These are phyloP conservation scores for Agriopis leucophaearia DNA, from an alignment of 2,888 invertebrate species.

Conservation along the genomic window DNA sequence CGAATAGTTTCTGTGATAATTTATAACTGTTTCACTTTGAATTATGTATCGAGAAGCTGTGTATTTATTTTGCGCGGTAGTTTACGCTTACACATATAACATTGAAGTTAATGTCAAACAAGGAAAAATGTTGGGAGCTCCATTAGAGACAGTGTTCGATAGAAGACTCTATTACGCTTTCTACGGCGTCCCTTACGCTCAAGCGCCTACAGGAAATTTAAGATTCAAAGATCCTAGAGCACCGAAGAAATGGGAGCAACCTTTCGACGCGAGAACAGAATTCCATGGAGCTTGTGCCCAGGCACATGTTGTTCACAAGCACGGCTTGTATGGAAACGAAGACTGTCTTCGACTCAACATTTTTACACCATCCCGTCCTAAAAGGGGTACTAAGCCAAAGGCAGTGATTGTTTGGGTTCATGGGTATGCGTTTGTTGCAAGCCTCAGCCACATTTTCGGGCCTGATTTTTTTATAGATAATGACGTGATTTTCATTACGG, in stretches of 20 bases:
- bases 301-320: conserved; percentile 76
- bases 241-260: conserved; percentile 75
- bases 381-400: conserved; percentile 48
- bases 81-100: conserved; percentile 46
- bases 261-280: conserved; percentile 85
- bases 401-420: conserved; percentile 79
- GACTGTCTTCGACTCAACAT: conserved; percentile 90
- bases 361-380: conserved; percentile 84
- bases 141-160: conserved; percentile 63
- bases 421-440: conserved; percentile 76
- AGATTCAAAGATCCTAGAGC: conserved; percentile 75
- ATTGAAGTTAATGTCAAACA: conserved; percentile 68
- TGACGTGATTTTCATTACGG: conserved; percentile 69
- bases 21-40: not conserved
- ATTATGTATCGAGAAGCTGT: conserved; percentile 49
- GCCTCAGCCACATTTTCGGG: conserved; percentile 78
- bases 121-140: conserved; percentile 66
- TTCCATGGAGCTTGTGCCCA: conserved; percentile 87
- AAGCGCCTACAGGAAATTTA: conserved; percentile 65
- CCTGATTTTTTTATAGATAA: conserved; percentile 78
- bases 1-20: conserved; percentile 9
- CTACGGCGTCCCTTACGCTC: conserved; percentile 77
- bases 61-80: conserved; percentile 50
- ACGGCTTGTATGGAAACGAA: conserved; percentile 78
- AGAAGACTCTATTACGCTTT: conserved; percentile 68